Conservation (phyloP, 2,888 invertebrate species). For the Drosophila stalkeri region DNA sequence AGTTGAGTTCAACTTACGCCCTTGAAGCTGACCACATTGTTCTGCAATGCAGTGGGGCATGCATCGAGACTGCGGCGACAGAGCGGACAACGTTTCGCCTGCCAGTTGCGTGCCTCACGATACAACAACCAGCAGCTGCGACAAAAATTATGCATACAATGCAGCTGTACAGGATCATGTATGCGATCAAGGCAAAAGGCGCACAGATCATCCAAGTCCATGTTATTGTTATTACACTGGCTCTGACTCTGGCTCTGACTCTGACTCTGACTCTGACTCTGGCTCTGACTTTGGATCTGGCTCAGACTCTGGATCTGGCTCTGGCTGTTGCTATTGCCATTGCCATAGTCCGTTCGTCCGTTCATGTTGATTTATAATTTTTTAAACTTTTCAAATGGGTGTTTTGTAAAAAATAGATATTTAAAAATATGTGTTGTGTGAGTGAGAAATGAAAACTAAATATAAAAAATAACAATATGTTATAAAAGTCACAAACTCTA, state of each 20-base stretch:
- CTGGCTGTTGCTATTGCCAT: not conserved
- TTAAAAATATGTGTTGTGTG: not conserved
- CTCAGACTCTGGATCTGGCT: not conserved
- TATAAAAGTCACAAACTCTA: not conserved
- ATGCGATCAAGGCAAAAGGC: conserved; percentile 55
- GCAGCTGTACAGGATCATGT: conserved; percentile 49
- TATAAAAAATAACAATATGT: not conserved
- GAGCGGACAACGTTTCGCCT: conserved; percentile 59
- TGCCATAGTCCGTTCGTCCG: not conserved
- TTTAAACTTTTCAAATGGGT: conserved; percentile 3
- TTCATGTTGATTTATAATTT: not conserved
- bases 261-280: not conserved
- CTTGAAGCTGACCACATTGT: not conserved
- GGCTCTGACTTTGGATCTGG: not conserved
- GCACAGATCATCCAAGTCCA: conserved; percentile 37
- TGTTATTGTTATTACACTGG: not conserved
- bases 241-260: not conserved
- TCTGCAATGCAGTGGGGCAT: not conserved
- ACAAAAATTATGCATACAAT: conserved; percentile 62
- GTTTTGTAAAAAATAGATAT: conserved; percentile 1
- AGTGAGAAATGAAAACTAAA: conserved; percentile 7
- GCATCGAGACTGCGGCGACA: conserved; percentile 47
- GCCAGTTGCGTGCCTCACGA: conserved; percentile 52
- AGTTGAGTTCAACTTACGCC: conserved; percentile 28
- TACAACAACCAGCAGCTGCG: conserved; percentile 43